These are phyloP conservation scores for Ochropleura plecta DNA, from an alignment of 2,888 invertebrate species.

Conservation along the genomic window DNA sequence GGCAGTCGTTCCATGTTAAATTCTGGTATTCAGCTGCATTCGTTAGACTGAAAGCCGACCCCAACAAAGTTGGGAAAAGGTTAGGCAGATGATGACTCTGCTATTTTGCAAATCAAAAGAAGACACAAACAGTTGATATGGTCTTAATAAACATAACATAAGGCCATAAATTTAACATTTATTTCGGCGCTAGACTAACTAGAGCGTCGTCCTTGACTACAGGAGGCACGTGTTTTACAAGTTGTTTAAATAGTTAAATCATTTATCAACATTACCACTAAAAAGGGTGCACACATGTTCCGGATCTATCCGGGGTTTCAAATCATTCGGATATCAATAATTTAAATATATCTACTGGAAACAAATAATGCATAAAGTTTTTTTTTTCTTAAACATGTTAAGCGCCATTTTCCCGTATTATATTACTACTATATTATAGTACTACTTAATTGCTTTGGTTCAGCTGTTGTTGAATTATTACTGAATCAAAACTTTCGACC, in stretches of 20 bases:
- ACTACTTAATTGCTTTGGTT: neutral
- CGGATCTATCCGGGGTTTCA: neutral
- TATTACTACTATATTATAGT: no score
- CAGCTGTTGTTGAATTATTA: neutral
- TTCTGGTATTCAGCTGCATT: no score
- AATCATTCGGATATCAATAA: neutral
- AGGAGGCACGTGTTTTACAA: constrained; percentile 15
- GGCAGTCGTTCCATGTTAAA: no score
- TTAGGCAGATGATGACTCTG: no score
- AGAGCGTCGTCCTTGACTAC: constrained; percentile 21
- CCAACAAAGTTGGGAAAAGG: no score
- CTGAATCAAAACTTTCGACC: neutral
- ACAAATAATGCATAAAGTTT: neutral
- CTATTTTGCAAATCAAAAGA: constrained; percentile 4
- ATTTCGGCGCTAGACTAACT: neutral
- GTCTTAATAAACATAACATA: constrained; percentile 1
- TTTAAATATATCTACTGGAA: neutral
- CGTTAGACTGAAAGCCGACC: no score
- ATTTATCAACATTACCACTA: constrained; percentile 1
- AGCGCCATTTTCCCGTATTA: no score
- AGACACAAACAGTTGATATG: neutral
- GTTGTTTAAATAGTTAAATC: constrained; percentile 4
- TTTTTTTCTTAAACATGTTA: neutral
- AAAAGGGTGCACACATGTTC: neutral
- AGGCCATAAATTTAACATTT: constrained; percentile 28